Percentiles rank a stretch among this genome's conserved stretches.
Evolutionary conservation across 2,113 vertebrate species (phyloP).

Genomic region (Tenrec ecaudatus): DNA sequence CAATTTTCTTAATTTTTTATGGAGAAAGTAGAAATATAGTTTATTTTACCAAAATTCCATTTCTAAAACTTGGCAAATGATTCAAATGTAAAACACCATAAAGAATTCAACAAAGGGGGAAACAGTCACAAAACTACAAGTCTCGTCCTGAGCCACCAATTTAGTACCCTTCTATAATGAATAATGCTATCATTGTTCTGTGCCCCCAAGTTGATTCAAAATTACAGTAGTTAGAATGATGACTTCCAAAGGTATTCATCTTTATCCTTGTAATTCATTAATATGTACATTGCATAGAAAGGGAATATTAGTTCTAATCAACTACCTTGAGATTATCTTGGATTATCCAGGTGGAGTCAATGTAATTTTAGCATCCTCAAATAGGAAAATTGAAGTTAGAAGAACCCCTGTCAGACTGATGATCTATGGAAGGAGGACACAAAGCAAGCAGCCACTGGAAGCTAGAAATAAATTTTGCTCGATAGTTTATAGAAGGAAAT

Average conservation of each 20-base stretch:
- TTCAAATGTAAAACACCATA: no score
- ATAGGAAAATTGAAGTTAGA: background rate
- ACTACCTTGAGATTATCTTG: background rate
- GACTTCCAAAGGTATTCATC: background rate
- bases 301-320: background rate
- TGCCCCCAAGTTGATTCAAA: background rate
- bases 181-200: background rate
- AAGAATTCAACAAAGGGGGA: no score
- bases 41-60: no score
- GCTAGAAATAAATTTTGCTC: no score
- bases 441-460: background rate
- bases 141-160: background rate
- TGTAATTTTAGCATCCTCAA: no score
- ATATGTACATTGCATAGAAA: background rate
- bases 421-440: background rate
- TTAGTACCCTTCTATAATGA: constrained; percentile 1
- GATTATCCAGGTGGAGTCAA: background rate
- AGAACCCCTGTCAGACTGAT: background rate
- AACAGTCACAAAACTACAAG: no score
- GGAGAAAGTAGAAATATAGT: no score
- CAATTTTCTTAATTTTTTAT: no score
- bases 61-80: no score
- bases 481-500: background rate
- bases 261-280: background rate
- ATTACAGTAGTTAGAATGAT: background rate